These are phyloP conservation scores for Pardosa pseudoannulata DNA, from an alignment of 2,888 invertebrate species.

Conservation along the genomic window DNA sequence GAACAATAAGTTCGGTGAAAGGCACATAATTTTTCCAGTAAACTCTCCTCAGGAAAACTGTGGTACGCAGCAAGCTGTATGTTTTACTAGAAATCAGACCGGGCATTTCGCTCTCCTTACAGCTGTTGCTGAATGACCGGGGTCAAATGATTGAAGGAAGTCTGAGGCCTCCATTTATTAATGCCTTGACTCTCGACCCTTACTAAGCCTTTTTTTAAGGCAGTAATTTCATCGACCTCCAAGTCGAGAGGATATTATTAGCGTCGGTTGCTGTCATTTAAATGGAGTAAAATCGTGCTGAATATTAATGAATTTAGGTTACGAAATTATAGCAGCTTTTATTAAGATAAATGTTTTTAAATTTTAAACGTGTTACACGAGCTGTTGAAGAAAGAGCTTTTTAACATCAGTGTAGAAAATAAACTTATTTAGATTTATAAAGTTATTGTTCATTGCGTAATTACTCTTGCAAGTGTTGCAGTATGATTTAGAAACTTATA, in stretches of 20 bases:
- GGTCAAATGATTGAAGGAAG: slow-evolving; percentile 1
- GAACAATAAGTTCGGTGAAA: too few species aligned
- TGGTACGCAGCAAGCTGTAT: background rate
- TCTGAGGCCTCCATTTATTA: background rate
- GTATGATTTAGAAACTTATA: too few species aligned
- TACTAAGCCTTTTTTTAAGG: background rate
- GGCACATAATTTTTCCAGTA: too few species aligned
- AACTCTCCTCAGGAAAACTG: too few species aligned
- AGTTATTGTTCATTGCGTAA: too few species aligned
- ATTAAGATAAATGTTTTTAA: too few species aligned
- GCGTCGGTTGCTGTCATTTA: background rate
- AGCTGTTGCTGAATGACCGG: background rate
- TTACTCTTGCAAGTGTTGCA: too few species aligned
- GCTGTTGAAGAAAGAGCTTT: too few species aligned
- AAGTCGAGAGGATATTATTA: background rate
- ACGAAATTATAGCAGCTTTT: too few species aligned
- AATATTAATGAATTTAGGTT: background rate
- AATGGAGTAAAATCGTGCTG: background rate
- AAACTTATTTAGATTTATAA: too few species aligned
- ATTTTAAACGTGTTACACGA: too few species aligned
- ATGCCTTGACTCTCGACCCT: background rate
- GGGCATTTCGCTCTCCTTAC: background rate
- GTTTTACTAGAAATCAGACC: background rate
- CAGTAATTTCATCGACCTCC: background rate
- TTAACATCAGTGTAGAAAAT: too few species aligned